Evolutionary conservation across 2,888 invertebrate species (phyloP), one percentile per base, ranked within the genome.

Genomic region (Endotricha flammealis): DNA sequence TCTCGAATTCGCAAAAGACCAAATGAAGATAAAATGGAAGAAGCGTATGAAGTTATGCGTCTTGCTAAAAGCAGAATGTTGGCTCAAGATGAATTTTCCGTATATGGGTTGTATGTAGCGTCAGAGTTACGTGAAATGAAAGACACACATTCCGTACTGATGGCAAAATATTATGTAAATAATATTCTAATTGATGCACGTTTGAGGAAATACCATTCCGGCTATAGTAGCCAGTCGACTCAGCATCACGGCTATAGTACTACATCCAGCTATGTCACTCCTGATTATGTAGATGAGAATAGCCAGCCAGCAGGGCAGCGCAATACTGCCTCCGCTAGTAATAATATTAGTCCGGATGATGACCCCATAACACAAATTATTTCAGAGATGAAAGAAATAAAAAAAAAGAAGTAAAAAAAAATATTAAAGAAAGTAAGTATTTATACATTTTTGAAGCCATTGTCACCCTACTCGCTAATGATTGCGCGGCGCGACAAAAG

Each of bases 131-230:
- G 42, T 39, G 40, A 33, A 40, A 38, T 48, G 36, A 43, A 48
- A 38, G 41, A 45, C 39, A 36, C 45, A 43, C 32, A 41, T 36
- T 41, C 35, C 39, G 31, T 44, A 36, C 36, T 39, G 2, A 20
- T 20, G 20, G 45, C 46, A 29, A 48, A 48, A 44, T 46, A 50
- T 42, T 42, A 41, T 32, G 46, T 43, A 34, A 44, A 49, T 44
- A 43, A 46, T 46, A 46, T 46, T 41, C 38, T 44, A 35, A 24
- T 34, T 23, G 34, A 48, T 38, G 42, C 46, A 39, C 42, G 46
- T 25, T 43, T 48, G 27, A 40, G 40, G 32, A 42, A 46, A 43
- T 46, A 41, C 42, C 36, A 31, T 48, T 32, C 35, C 29, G 34
- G 30, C 27, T 37, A 32, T 40, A 33, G 32, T 41, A 40, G 41